phyloP scores from a whole-genome alignment of 2,797 vertebrate species.

The Bradypus variegatus region DNA sequence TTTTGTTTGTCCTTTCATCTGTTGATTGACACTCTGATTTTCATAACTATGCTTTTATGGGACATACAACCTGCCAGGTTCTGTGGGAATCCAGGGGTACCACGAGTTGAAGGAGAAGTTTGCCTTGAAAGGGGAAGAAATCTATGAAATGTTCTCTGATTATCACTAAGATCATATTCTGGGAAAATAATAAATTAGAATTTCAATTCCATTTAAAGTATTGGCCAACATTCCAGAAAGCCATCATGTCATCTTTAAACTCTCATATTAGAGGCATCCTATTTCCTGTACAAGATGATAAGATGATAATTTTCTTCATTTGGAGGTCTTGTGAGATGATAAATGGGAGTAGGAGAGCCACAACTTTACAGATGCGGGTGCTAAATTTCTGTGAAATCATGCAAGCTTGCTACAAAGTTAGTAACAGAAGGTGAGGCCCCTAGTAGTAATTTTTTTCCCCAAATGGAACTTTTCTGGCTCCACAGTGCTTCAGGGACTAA shows the following conservation, averaged over 20 bases:
- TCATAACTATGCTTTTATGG: neutral
- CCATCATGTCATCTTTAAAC: neutral
- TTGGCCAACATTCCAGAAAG: neutral
- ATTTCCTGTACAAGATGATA: neutral
- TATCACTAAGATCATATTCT: neutral
- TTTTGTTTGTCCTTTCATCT: too few relatives aligned
- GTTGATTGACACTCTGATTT: too few relatives aligned
- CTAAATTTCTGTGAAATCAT: constrained; percentile 10
- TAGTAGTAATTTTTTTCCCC: neutral
- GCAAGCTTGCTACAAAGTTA: neutral
- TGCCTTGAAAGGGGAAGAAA: neutral
- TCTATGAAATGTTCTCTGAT: neutral
- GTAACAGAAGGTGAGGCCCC: neutral
- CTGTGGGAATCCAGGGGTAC: neutral
- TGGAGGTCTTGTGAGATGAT: neutral
- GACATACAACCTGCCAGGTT: neutral
- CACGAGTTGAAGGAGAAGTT: neutral
- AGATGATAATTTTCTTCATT: neutral
- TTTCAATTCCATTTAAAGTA: constrained; percentile 23
- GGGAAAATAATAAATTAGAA: constrained; percentile 21
- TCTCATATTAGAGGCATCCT: neutral
- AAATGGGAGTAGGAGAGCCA: neutral
- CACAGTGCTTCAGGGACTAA: neutral
- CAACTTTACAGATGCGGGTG: neutral
- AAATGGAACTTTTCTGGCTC: neutral